phyloP scores from a whole-genome alignment of 2,113 vertebrate species.

The Lichenostomus cassidix region DNA sequence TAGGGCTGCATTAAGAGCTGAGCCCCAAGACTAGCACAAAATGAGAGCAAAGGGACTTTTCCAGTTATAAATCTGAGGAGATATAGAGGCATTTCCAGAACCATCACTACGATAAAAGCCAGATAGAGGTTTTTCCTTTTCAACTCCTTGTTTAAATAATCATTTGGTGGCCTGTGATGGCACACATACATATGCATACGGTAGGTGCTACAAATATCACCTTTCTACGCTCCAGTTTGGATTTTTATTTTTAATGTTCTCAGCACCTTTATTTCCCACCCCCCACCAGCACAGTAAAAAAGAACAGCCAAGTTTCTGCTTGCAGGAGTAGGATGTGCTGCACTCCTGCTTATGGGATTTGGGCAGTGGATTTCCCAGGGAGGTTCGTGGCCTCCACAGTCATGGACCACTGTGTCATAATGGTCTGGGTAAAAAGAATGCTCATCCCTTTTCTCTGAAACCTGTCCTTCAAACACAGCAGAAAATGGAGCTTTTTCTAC shows the following conservation, averaged over 20 bases:
- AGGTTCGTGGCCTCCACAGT: neutral
- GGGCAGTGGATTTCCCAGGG: neutral
- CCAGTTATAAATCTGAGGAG: neutral
- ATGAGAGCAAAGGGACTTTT: neutral
- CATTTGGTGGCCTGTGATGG: constrained; percentile 73
- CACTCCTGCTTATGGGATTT: neutral
- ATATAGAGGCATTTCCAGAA: constrained; percentile 78
- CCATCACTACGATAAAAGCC: constrained; percentile 84
- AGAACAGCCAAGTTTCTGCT: neutral
- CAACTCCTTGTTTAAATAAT: constrained; percentile 81
- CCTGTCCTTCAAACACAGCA: neutral
- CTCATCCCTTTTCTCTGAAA: neutral
- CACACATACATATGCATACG: rapidly evolving
- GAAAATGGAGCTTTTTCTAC: neutral
- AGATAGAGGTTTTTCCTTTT: constrained; percentile 83
- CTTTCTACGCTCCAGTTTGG: neutral
- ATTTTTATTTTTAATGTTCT: neutral
- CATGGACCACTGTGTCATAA: neutral
- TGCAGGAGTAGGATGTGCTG: neutral
- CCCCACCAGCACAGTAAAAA: neutral
- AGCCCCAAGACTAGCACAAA: constrained; percentile 7
- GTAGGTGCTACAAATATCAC: neutral
- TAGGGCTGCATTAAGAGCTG: constrained; percentile 14
- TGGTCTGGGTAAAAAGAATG: neutral
- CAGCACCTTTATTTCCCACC: neutral